A percentile compares a stretch with the other conserved stretches of the same genome.
phyloP scores from a whole-genome alignment of 1,140 invertebrate species.

The Tetragonula clypearis region DNA sequence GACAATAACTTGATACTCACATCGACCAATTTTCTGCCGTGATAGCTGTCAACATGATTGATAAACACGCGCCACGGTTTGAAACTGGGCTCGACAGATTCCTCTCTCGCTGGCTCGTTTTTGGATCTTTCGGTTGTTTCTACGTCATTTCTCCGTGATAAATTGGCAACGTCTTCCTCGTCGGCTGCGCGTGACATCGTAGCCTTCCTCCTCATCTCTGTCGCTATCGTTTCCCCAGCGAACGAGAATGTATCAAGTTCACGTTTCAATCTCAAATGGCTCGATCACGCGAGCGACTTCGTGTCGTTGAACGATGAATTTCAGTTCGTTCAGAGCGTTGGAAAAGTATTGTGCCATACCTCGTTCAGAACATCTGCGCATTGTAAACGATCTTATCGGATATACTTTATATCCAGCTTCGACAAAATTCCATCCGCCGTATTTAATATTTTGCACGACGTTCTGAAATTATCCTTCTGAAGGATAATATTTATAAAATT shows the following conservation, averaged over 20 bases:
- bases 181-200: not conserved
- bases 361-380: not conserved
- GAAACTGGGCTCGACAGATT: slow-evolving; percentile 30
- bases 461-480: not conserved
- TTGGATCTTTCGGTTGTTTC: not conserved
- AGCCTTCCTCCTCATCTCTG: not conserved
- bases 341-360: not conserved
- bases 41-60: slow-evolving; percentile 74
- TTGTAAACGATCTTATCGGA: too few relatives aligned
- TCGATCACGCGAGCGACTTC: slow-evolving; percentile 2
- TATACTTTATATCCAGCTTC: not conserved
- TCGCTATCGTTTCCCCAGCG: not conserved
- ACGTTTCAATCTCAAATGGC: not conserved
- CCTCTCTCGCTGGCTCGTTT: too few relatives aligned
- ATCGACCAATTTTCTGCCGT: slow-evolving; percentile 64
- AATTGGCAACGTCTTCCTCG: too few relatives aligned
- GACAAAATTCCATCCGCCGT: not conserved
- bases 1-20: slow-evolving; percentile 48
- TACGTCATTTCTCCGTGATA: too few relatives aligned
- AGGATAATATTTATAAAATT: not conserved
- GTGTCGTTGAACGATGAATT: not conserved
- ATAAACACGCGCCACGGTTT: slow-evolving; percentile 71
- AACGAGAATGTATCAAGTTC: too few relatives aligned
- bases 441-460: not conserved
- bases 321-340: not conserved